Base-by-base conservation (phyloP, 2,888 invertebrate species). In the Hylaea fasciaria region DNA sequence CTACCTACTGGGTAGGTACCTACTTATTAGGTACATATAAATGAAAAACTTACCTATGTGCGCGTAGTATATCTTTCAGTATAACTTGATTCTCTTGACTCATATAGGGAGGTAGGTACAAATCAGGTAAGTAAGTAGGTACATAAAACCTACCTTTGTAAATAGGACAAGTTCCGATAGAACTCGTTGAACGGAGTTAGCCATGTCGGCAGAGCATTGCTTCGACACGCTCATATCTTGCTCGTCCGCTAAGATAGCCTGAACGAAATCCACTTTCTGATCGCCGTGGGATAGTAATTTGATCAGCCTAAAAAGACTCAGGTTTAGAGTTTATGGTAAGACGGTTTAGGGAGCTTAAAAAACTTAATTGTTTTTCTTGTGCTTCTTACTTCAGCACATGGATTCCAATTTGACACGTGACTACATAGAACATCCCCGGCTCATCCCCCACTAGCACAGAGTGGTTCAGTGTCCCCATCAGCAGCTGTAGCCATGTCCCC, bases 311-410 rank as follows among this genome's bases (percentile, higher is more conserved):
- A 28, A 57, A 57, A 22, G 22, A 22, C 5, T 5, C 22, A 22
- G 5, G 22, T 5, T 22, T 22, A 22, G 5, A 22, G 5, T 22
- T 2, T 22, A 22, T 22, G 22, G 22, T 22, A 5, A 22, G 22
- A 5, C 22, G 5, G 22, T 22, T 5, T 3, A 22, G 5, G n/a
- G n/a, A n/a, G n/a, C n/a, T n/a, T n/a, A n/a, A n/a, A n/a, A n/a
- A n/a, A n/a, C n/a, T n/a, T n/a, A n/a, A n/a, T n/a, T n/a, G n/a
- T n/a, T n/a, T n/a, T n/a, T n/a, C n/a, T n/a, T n/a, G n/a, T n/a
- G n/a, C n/a, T n/a, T n/a, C 71, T 78, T 66, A 89, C 91, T 86
- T 81, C 11, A 86, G 70, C 16, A 79, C 72, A 64, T 88, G 83
- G 43, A 83, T 70, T 0, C 84, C 87, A 7, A 92, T 75, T 59